Evolutionary conservation across 2,797 vertebrate genomes (phyloP).

Genomic region (Pseudocheirus occidentalis): DNA sequence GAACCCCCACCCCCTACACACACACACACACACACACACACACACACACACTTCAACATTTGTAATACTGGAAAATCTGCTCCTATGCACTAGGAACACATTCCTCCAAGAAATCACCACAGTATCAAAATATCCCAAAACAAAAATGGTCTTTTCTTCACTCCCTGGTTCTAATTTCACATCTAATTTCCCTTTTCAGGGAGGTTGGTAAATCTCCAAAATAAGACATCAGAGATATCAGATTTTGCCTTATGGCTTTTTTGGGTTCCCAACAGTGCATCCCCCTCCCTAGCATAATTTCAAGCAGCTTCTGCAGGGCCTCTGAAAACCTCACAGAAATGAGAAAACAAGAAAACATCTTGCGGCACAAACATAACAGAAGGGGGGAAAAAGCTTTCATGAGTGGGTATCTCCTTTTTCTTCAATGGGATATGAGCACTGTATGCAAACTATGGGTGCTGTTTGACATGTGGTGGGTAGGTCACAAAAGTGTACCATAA

Average conservation of each 20-base stretch:
- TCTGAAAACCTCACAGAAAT: constrained; percentile 29
- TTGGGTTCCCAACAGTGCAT: background rate
- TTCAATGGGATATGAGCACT: constrained; percentile 32
- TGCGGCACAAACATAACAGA: constrained; percentile 4
- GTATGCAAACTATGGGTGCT: constrained; percentile 18
- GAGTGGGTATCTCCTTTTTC: constrained; percentile 42
- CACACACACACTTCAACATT: background rate
- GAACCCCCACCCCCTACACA: background rate
- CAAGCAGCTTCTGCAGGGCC: constrained; percentile 17
- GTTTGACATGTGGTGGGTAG: constrained; percentile 69
- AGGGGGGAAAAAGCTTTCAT: constrained; percentile 25
- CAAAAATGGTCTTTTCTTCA: constrained; percentile 55
- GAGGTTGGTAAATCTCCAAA: constrained; percentile 35
- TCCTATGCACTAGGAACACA: background rate
- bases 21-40: background rate
- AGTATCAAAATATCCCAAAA: constrained; percentile 46
- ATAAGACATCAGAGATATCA: constrained; percentile 27
- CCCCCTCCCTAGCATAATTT: constrained; percentile 14
- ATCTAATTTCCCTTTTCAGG: constrained; percentile 63
- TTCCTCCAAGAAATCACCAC: constrained; percentile 50
- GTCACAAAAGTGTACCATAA: constrained; percentile 70
- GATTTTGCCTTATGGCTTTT: constrained; percentile 8
- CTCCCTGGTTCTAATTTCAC: constrained; percentile 58
- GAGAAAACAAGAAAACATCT: constrained; percentile 40
- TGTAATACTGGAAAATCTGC: background rate